These are phyloP conservation scores for Emys orbicularis DNA, from an alignment of 2,797 vertebrate species.

Conservation along the genomic window DNA sequence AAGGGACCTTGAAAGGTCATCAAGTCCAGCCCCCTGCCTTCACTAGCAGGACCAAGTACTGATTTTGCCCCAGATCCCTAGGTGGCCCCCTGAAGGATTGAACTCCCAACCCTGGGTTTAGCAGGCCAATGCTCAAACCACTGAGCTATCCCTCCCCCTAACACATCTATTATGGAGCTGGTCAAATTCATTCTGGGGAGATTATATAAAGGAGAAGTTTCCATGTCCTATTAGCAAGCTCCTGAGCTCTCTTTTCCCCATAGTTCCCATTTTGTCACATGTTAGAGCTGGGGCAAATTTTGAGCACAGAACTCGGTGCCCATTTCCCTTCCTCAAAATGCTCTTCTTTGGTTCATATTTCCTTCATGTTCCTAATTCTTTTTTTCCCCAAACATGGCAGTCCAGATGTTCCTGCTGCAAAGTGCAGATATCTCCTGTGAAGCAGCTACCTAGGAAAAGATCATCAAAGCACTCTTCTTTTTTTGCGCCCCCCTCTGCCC, in stretches of 20 bases:
- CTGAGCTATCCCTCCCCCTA: no score
- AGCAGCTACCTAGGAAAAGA: background rate
- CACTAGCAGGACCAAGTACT: no score
- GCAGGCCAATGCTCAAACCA: no score
- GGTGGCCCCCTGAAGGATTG: no score
- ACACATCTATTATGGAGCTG: background rate
- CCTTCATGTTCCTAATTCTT: background rate
- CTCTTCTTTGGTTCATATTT: slow-evolving; percentile 65
- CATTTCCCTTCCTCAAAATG: slow-evolving; percentile 50
- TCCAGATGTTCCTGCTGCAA: slow-evolving; percentile 58
- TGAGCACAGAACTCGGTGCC: background rate
- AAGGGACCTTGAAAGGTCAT: no score
- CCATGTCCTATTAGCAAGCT: background rate
- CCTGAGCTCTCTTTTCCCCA: background rate
- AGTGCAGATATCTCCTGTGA: background rate
- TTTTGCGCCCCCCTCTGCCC: background rate
- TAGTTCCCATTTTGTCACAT: background rate
- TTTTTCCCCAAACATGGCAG: slow-evolving; percentile 44
- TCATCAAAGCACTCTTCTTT: slow-evolving; percentile 1
- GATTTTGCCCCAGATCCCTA: no score
- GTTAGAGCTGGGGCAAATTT: background rate
- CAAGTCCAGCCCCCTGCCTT: no score
- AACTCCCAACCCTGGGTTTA: no score
- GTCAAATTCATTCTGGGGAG: background rate
- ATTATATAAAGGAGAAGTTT: background rate